Percentiles rank a stretch among this genome's conserved stretches.
Conservation (phyloP, 2,113 vertebrate species). For the Dendrocopos noguchii region DNA sequence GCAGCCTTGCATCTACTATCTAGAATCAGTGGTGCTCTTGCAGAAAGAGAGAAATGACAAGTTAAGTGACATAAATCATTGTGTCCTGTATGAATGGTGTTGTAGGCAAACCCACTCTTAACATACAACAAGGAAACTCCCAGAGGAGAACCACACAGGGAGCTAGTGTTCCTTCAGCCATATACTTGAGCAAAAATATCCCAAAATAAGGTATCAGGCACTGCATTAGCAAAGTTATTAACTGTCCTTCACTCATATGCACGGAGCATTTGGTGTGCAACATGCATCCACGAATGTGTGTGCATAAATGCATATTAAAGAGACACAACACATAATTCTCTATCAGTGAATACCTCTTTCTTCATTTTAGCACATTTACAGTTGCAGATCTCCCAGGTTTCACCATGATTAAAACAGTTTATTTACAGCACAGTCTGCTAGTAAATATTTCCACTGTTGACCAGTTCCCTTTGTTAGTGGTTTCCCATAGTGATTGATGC, state of each 20-base stretch:
- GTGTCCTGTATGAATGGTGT: not conserved
- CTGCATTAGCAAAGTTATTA: not conserved
- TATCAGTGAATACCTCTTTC: not conserved
- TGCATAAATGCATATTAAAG: not conserved
- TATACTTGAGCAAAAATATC: not conserved
- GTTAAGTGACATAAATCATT: not conserved
- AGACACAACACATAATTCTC: not conserved
- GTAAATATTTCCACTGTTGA: not conserved
- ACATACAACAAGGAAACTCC: not conserved
- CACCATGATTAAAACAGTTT: not conserved
- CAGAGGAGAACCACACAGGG: not conserved
- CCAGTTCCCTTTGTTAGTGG: not conserved
- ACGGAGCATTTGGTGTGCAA: not conserved
- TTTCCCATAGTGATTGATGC: not conserved
- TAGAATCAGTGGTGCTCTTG: not conserved
- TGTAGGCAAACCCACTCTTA: not conserved
- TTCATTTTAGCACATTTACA: not conserved
- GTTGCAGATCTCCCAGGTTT: not conserved
- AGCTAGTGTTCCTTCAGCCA: not conserved
- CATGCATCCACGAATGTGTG: not conserved
- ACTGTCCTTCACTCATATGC: not conserved
- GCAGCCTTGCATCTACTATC: not conserved
- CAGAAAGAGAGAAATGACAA: not conserved
- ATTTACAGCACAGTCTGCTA: not conserved
- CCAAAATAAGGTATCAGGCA: not conserved